Percentiles rank a stretch among this genome's conserved stretches.
phyloP scores from a whole-genome alignment of 1,140 invertebrate species.

The Probaryconus sp. region DNA sequence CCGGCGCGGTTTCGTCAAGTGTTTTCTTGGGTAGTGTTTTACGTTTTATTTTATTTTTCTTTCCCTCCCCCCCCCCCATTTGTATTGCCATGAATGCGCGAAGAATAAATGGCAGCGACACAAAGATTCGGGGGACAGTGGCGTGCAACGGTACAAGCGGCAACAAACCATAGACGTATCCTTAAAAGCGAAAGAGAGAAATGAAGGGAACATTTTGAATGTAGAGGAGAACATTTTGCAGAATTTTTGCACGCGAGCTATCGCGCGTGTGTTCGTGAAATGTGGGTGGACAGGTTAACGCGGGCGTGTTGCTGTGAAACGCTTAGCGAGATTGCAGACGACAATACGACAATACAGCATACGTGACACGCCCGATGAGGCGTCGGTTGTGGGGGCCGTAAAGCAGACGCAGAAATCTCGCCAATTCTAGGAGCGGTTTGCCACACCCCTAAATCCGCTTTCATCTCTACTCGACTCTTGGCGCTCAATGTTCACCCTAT shows the following conservation, averaged over 20 bases:
- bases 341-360: conserved; percentile 77
- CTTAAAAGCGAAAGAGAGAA: no score
- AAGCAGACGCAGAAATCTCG: conserved; percentile 77
- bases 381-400: conserved; percentile 52
- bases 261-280: conserved; percentile 52
- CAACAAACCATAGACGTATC: conserved; percentile 37
- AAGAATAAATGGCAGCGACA: conserved; percentile 53
- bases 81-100: conserved; percentile 38
- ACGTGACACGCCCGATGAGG: conserved; percentile 76
- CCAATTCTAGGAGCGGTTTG: conserved; percentile 75
- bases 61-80: no score
- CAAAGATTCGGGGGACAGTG: conserved; percentile 24
- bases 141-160: conserved; percentile 9
- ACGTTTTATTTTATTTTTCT: conserved; percentile 26
- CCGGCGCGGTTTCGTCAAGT: conserved; percentile 20
- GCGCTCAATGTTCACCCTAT: conserved; percentile 55
- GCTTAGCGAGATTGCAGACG: conserved; percentile 78
- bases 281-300: conserved; percentile 76
- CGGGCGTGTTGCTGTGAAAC: conserved; percentile 73
- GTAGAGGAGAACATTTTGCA: conserved; percentile 35
- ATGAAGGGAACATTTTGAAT: no score
- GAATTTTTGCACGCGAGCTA: conserved; percentile 42
- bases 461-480: conserved; percentile 55
- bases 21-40: conserved; percentile 33
- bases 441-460: conserved; percentile 68